Evolutionary conservation across 1,140 invertebrate genomes (phyloP), one percentile per base, ranked within the genome.

Genomic region (Heliothis subflexa): DNA sequence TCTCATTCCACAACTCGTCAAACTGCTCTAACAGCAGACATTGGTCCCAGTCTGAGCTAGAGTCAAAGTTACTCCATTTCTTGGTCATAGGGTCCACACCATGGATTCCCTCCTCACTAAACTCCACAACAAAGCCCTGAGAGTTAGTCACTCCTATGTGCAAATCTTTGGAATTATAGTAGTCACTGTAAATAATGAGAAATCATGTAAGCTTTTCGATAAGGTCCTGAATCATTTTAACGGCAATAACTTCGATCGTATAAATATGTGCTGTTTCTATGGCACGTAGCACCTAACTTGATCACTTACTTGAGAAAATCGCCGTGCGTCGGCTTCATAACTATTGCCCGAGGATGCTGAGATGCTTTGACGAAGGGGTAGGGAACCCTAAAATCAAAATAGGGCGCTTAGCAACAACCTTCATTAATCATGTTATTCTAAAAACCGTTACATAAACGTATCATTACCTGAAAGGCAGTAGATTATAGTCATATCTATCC

Each of bases 141-240:
- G 97, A 97, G 85, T 96, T 97, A 59, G 97, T 98, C 74, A 98
- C 96, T 55, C 97, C 97, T 91, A 98, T 98, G 91, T 98, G 97
- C 64, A 98, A 95, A 95, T 98, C 97, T 91, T 96, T 96, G 55
- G 96, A 96, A 93, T 97, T 97, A 87, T 96, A 96, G 91, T 97
- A 97, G 91, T 97, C 96, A 93, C 97, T 97, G 92, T 78, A 95
- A 95, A 73, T 89, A 91, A 81, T 57, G 18, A 82, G 84, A 77
- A 81, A 28, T 55, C 54, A 80, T 52, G 54, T 81, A 78, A 83
- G 79, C 33, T 25, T 25, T 49, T 82, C 73, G 62, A 74, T 64
- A 80, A 83, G 61, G 70, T 78, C 84, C 79, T 90, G 85, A 89
- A 73, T 89, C 85, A 90, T 74, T 68, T 79, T 78, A 54, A 14